These are phyloP conservation scores for Anarrhichthys ocellatus DNA, from an alignment of 2,113 vertebrate genomes.

Conservation along the genomic window DNA sequence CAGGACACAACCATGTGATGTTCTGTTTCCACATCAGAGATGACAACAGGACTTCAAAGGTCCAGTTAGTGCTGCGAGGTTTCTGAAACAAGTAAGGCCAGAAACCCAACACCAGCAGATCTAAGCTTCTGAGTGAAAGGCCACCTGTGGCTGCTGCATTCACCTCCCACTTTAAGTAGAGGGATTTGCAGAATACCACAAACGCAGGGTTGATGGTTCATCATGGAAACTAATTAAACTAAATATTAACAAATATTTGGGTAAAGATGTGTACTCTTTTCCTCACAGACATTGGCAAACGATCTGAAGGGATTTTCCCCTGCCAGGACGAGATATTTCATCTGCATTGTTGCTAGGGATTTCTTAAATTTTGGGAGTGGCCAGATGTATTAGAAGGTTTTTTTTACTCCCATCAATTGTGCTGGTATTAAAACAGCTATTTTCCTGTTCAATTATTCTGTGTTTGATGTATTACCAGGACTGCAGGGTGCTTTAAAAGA, in stretches of 20 bases:
- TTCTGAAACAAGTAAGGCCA: slow-evolving; percentile 60
- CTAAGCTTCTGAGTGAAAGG: slow-evolving; percentile 61
- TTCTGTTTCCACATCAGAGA: slow-evolving; percentile 50
- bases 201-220: slow-evolving; percentile 47
- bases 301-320: slow-evolving; percentile 64
- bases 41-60: slow-evolving; percentile 58
- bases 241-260: slow-evolving; percentile 51
- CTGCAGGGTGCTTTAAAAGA: slow-evolving; percentile 73
- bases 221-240: slow-evolving; percentile 52
- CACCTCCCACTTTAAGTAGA: slow-evolving; percentile 52
- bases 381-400: slow-evolving; percentile 61
- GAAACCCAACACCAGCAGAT: slow-evolving; percentile 55
- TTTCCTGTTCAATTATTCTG: slow-evolving; percentile 63
- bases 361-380: slow-evolving; percentile 65
- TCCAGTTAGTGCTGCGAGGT: slow-evolving; percentile 32
- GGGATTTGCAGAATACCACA: slow-evolving; percentile 61
- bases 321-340: slow-evolving; percentile 64
- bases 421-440: slow-evolving; percentile 69
- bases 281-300: slow-evolving; percentile 54
- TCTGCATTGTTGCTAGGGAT: slow-evolving; percentile 68
- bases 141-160: slow-evolving; percentile 68
- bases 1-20: slow-evolving; percentile 18
- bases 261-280: slow-evolving; percentile 41
- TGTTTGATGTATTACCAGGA: slow-evolving; percentile 79
- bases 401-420: slow-evolving; percentile 59